Evolutionary conservation across 2,797 vertebrate genomes (phyloP), one percentile per base, ranked within the genome.

Genomic region (Propithecus deckenii): DNA sequence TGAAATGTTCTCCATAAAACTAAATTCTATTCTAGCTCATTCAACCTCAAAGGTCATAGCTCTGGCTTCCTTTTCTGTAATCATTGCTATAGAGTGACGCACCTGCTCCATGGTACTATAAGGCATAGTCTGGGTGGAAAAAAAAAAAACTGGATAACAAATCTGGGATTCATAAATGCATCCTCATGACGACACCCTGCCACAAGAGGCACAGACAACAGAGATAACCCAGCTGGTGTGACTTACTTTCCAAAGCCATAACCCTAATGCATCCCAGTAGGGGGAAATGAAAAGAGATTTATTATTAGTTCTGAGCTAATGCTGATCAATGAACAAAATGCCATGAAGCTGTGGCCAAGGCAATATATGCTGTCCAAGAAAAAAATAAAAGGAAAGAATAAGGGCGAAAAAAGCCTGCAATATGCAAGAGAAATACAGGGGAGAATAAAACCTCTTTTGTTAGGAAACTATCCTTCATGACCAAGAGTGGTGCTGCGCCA

Each of bases 221-320:
- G 96, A 98, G 93, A 97, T 89, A 97, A 92, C 48, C 96, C 97
- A 98, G 97, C 72, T 97, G 93, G 86, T 98, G 48, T 72, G 94
- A 87, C 78, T 97, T 94, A 75, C 87, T 92, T 98, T 98, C 97
- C 90, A 98, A 98, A 98, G 59, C 48, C 93, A 74, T 93, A 98
- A 97, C 61, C 72, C 86, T 91, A 94, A 97, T 69, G 84, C 22
- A 96, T 35, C 96, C 84, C 32, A 50, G 41, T 8, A 38, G n/a
- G 52, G 43, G 48, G 38, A 94, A 92, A 97, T 86, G 89, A 97
- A 97, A 96, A 78, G 32, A 75, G 87, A 96, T 98, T 97, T 97
- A 91, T 95, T 97, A 88, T 96, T 93, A 88, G 20, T 72, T 75
- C 74, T 93, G 71, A 74, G 87, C 32, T 95, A 88, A 95, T 25